Evolutionary conservation across 2,888 invertebrate species (phyloP).

Genomic region (Limnephilus rhombicus): DNA sequence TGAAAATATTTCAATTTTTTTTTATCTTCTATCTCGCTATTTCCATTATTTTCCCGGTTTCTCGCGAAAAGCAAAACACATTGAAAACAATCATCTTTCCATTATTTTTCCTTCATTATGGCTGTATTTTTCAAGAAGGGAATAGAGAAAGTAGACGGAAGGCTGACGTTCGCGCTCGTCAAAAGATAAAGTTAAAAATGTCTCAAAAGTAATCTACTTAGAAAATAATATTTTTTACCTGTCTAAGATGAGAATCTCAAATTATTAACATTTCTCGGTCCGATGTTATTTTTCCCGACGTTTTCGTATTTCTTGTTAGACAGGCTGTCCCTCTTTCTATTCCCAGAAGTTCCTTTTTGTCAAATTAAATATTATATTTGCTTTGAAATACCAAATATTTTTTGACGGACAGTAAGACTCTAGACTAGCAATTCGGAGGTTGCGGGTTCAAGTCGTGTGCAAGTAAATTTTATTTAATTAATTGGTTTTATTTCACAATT

Average conservation of each 20-base stretch:
- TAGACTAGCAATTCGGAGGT: no score
- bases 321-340: not conserved
- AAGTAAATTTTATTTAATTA: no score
- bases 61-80: not conserved
- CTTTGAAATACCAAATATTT: not conserved
- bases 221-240: not conserved
- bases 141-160: not conserved
- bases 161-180: not conserved
- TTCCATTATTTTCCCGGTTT: not conserved
- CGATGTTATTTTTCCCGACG: not conserved
- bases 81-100: not conserved
- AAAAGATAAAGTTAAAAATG: not conserved
- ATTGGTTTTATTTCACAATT: no score
- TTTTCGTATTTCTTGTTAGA: not conserved
- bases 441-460: no score
- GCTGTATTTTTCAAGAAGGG: not conserved
- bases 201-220: not conserved
- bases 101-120: not conserved
- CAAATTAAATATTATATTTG: not conserved
- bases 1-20: not conserved
- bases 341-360: not conserved
- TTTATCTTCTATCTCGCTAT: not conserved
- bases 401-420: no score
- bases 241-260: not conserved
- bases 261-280: not conserved